These are phyloP conservation scores for Gadopsis marmoratus DNA, from an alignment of 2,797 vertebrate genomes.

Conservation along the genomic window DNA sequence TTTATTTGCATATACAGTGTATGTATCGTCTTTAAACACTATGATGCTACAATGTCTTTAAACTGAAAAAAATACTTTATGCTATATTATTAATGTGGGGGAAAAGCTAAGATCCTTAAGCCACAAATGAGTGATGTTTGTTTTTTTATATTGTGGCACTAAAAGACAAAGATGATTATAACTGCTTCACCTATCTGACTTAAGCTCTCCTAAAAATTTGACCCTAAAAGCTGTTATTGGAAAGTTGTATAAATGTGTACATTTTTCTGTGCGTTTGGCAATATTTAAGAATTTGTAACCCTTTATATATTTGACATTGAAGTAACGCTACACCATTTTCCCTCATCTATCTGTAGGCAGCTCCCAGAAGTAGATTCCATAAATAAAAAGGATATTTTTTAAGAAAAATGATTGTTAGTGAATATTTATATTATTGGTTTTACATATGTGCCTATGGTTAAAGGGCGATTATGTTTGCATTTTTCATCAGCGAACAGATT, in stretches of 20 bases:
- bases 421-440: constrained; percentile 57
- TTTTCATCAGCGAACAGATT: constrained; percentile 37
- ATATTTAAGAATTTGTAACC: constrained; percentile 7
- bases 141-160: constrained; percentile 50
- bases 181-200: constrained; percentile 13
- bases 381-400: constrained; percentile 45
- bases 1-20: constrained; percentile 60
- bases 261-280: constrained; percentile 33
- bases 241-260: constrained; percentile 32
- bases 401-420: constrained; percentile 24
- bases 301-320: constrained; percentile 1
- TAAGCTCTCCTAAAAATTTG: constrained; percentile 18
- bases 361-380: constrained; percentile 12
- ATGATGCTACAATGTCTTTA: constrained; percentile 49
- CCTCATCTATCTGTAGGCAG: constrained; percentile 28
- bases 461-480: constrained; percentile 34
- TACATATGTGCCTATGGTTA: constrained; percentile 65
- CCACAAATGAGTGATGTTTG: constrained; percentile 48
- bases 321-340: background rate
- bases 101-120: constrained; percentile 30
- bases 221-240: constrained; percentile 18
- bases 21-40: constrained; percentile 71
- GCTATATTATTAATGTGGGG: constrained; percentile 39
- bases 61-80: constrained; percentile 61
- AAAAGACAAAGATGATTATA: constrained; percentile 32